Evolutionary conservation across 2,888 invertebrate species (phyloP), one percentile per base, ranked within the genome.

Genomic region (Lagria hirta): DNA sequence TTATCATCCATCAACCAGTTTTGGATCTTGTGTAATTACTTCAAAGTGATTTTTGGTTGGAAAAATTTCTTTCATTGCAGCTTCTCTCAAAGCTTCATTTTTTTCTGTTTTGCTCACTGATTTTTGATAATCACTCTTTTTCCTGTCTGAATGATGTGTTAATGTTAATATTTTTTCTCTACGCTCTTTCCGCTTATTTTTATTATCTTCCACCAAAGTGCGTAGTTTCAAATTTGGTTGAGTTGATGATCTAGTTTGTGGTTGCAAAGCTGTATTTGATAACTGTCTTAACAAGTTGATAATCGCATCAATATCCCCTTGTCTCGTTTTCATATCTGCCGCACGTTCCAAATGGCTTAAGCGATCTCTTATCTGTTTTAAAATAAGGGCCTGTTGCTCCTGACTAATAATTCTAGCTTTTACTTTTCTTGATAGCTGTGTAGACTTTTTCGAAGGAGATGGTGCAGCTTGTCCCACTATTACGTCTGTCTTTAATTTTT

Each of bases 21-120:
- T 30, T 2, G 43, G 37, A 11, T 36, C 26, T 37, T 43, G 43
- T 10, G 43, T 43, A 15, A 43, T 32, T 15, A 43, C 21, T 18
- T 40, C 40, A 17, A 30, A 30, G 7, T 24, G 32, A 3, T 16
- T 33, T 21, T 41, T 33, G 2, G 11, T 13, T 5, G 16, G 23
- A 11, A 41, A 32, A 12, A 33, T 11, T 3, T 41, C 33, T 10
- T 32, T 41, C 7, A 33, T n/a, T n/a, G 27, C 26, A 3, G 6
- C 20, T 8, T 26, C 26, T 6, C 13, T 33, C n/a, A 33, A 32
- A 7, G 12, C 21, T 17, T 27, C 36, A n/a, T 26, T n/a, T 3
- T 36, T 13, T 4, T n/a, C 8, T n/a, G n/a, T n/a, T n/a, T n/a
- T n/a, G n/a, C n/a, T n/a, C 7, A 14, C 17, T 2, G 41, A 26